Evolutionary conservation across 2,797 vertebrate genomes (phyloP).

Genomic region (Somateria mollissima): DNA sequence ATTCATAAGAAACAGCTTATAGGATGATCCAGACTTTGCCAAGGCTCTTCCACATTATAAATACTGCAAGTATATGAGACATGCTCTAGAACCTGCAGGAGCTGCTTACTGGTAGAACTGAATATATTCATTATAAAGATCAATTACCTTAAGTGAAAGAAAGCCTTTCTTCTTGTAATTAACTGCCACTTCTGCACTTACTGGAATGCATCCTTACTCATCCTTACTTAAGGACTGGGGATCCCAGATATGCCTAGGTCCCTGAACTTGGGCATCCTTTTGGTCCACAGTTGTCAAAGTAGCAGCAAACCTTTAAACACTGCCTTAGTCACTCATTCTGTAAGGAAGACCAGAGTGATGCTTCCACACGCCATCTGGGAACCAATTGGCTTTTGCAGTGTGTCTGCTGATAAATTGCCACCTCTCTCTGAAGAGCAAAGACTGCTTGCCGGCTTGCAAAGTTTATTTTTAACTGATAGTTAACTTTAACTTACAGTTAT

Average conservation of each 20-base stretch:
- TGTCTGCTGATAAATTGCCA: conserved; percentile 49
- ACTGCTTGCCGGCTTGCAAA: conserved; percentile 44
- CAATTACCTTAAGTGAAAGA: not conserved
- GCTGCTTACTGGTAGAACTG: not conserved
- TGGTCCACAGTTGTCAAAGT: not conserved
- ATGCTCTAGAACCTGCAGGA: not conserved
- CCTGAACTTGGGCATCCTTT: not conserved
- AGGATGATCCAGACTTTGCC: not conserved
- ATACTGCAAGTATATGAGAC: not conserved
- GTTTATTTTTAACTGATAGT: conserved; percentile 72
- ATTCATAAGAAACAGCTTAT: not conserved
- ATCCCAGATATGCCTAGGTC: not conserved
- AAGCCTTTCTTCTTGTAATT: not conserved
- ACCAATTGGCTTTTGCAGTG: not conserved
- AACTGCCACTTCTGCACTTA: not conserved
- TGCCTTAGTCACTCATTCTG: not conserved
- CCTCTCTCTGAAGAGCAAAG: conserved; percentile 44
- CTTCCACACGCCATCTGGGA: not conserved
- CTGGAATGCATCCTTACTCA: not conserved
- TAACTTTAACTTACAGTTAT: conserved; percentile 66
- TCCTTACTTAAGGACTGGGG: not conserved
- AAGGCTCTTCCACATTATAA: not conserved
- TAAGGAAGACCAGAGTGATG: not conserved
- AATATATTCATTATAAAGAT: not conserved
- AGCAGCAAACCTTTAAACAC: not conserved